Evolutionary conservation across 2,113 vertebrate species (phyloP).

Genomic region (Phylloscopus trochilus): DNA sequence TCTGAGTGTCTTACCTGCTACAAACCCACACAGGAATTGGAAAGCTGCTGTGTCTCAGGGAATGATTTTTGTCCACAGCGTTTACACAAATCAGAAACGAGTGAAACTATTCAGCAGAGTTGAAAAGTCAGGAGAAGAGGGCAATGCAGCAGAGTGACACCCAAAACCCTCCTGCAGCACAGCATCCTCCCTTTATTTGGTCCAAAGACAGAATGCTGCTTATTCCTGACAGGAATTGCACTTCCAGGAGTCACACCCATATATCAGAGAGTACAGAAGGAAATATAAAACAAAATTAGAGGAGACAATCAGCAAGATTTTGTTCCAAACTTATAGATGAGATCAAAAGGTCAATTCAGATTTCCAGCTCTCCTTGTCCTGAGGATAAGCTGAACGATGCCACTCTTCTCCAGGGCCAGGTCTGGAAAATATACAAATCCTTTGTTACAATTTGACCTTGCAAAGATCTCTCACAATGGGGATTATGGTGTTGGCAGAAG

Average conservation of each 20-base stretch:
- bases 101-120: neutral
- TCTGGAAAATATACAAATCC: neutral
- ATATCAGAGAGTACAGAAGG: neutral
- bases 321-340: neutral
- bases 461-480: neutral
- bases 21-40: neutral
- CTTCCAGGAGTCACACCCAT: neutral
- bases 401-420: neutral
- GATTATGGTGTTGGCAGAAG: conserved; percentile 27
- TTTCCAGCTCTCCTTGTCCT: neutral
- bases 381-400: neutral
- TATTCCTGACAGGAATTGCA: neutral
- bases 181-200: neutral
- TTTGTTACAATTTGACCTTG: conserved; percentile 45
- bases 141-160: neutral
- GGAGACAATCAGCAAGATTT: neutral
- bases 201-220: neutral
- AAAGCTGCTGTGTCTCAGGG: neutral
- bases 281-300: neutral
- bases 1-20: neutral
- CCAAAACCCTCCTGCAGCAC: neutral
- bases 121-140: neutral
- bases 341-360: conserved; percentile 8
- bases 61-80: rapidly evolving
- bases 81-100: neutral